These are phyloP conservation scores for Ormia ochracea DNA, from an alignment of 2,888 invertebrate species.

Conservation along the genomic window DNA sequence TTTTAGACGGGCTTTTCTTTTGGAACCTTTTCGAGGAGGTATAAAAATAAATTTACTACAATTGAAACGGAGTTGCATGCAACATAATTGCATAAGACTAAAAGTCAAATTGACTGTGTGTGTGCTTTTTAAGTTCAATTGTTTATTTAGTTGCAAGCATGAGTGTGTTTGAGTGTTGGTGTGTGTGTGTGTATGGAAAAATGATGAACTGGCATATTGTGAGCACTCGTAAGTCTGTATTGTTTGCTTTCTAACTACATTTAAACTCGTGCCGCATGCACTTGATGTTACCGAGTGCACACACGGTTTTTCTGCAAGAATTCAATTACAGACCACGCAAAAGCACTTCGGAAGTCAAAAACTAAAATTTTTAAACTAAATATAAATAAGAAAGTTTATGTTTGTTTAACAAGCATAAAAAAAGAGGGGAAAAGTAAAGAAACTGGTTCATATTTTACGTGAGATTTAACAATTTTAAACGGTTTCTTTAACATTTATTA, in stretches of 20 bases:
- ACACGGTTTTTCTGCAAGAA: not conserved
- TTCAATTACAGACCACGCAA: conserved; percentile 33
- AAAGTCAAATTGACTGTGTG: conserved; percentile 4
- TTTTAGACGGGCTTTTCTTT: conserved; percentile 32
- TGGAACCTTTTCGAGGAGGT: conserved; percentile 5
- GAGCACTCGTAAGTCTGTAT: not conserved
- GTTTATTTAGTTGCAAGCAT: not conserved
- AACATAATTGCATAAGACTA: conserved; percentile 24
- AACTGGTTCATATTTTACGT: not conserved
- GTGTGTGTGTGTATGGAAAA: not conserved
- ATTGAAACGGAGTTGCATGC: conserved; percentile 48
- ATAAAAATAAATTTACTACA: conserved; percentile 49
- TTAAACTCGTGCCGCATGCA: not conserved
- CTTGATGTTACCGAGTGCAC: not conserved
- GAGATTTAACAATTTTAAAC: no score
- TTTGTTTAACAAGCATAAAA: not conserved
- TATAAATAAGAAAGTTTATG: conserved; percentile 30
- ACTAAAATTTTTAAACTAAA: conserved; percentile 13
- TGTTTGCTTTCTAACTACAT: not conserved
- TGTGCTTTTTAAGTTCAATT: not conserved
- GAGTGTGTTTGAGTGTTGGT: not conserved
- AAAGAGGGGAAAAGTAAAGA: not conserved
- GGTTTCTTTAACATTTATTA: not conserved
- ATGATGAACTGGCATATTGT: no score
- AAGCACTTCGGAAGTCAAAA: conserved; percentile 40